phyloP scores from a whole-genome alignment of 2,888 invertebrate species.

The Ryuthela nishihirai region DNA sequence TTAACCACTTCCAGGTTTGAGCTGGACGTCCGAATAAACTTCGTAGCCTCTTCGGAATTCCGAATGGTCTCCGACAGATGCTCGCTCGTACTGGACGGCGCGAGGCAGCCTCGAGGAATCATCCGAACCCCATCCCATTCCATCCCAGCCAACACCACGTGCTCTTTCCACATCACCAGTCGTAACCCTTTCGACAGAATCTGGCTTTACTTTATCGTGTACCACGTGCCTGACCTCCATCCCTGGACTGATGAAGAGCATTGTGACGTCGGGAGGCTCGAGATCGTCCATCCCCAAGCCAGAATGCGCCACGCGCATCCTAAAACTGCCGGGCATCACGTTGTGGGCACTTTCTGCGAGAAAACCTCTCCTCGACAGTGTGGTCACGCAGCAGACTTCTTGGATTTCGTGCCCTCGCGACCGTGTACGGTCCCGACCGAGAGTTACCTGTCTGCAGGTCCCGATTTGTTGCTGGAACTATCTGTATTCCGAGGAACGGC shows the following conservation, averaged over 20 bases:
- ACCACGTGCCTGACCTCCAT: conserved; percentile 31
- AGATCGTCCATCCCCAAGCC: conserved; percentile 21
- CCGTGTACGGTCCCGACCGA: conserved; percentile 53
- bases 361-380: conserved; percentile 41
- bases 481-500: conserved; percentile 70
- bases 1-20: conserved; percentile 68
- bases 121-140: conserved; percentile 57
- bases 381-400: conserved; percentile 42
- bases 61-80: conserved; percentile 17
- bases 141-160: conserved; percentile 74
- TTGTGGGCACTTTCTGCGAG: conserved; percentile 30
- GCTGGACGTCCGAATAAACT: conserved; percentile 74
- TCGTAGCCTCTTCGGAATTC: conserved; percentile 54
- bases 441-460: conserved; percentile 70
- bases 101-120: conserved; percentile 17
- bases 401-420: conserved; percentile 40
- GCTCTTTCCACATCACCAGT: conserved; percentile 70
- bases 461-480: conserved; percentile 70
- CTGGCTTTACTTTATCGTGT: conserved; percentile 37
- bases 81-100: conserved; percentile 38
- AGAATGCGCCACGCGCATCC: conserved; percentile 8
- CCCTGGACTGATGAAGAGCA: conserved; percentile 32
- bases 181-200: conserved; percentile 29
- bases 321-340: no score
- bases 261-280: conserved; percentile 35